These are phyloP conservation scores for Eulemur rubriventer DNA, from an alignment of 2,797 vertebrate species.

Conservation along the genomic window DNA sequence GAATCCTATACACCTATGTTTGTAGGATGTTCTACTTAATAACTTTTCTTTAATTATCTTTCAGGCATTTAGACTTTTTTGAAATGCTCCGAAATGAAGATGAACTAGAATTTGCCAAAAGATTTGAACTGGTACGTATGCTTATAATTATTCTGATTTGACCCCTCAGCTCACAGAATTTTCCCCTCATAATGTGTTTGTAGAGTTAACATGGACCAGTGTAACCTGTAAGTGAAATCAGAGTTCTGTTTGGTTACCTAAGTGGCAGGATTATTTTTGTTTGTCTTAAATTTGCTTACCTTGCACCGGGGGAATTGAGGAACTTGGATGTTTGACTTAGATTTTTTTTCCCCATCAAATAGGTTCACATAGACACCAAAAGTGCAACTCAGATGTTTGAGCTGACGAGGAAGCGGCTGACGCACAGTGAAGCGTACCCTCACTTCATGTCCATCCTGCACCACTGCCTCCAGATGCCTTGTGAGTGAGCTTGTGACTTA, in stretches of 20 bases:
- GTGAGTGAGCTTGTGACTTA: conserved; percentile 86
- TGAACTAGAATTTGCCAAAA: conserved; percentile 96
- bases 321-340: conserved; percentile 7
- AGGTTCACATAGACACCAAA: conserved; percentile 99
- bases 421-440: conserved; percentile 96
- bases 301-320: background rate
- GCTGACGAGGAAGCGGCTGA: conserved; percentile 97
- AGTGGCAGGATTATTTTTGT: background rate
- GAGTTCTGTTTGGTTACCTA: background rate
- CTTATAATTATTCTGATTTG: background rate
- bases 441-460: conserved; percentile 99
- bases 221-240: background rate
- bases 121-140: conserved; percentile 93
- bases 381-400: conserved; percentile 99
- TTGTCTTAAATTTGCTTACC: background rate
- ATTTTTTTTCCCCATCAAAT: conserved; percentile 56
- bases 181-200: background rate
- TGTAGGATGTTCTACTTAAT: background rate
- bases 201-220: background rate
- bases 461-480: conserved; percentile 99
- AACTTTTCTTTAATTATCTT: conserved; percentile 44
- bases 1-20: background rate
- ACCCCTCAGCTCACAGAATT: background rate
- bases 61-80: conserved; percentile 98
- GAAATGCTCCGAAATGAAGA: conserved; percentile 99